These are phyloP conservation scores for Drosophila triauraria DNA, from an alignment of 1,140 invertebrate genomes.

Conservation along the genomic window DNA sequence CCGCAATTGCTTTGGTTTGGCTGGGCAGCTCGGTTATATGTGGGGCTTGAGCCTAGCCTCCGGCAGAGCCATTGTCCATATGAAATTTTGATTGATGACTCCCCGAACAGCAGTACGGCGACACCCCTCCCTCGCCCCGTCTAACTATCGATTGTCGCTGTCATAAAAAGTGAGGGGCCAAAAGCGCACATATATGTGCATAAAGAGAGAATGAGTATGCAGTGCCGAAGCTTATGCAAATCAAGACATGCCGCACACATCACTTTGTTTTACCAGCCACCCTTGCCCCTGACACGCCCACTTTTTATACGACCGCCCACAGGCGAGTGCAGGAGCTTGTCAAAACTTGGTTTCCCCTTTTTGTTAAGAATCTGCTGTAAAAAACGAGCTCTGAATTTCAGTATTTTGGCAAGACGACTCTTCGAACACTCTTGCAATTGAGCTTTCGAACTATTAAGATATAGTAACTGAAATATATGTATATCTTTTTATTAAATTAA, in stretches of 20 bases:
- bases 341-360: conserved; percentile 66
- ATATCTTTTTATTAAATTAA: background rate
- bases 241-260: conserved; percentile 79
- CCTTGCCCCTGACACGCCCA: background rate
- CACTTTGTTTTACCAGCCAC: conserved; percentile 62
- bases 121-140: background rate
- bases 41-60: conserved; percentile 11
- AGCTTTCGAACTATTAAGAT: background rate
- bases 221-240: conserved; percentile 73
- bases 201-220: conserved; percentile 37
- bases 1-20: conserved; percentile 37
- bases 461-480: background rate
- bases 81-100: conserved; percentile 79
- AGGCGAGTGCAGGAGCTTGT: conserved; percentile 49
- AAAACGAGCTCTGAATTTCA: conserved; percentile 19
- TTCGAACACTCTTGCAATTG: background rate
- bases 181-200: conserved; percentile 51
- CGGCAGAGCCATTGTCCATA: conserved; percentile 63
- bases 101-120: conserved; percentile 42
- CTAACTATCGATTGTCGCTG: conserved; percentile 78
- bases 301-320: conserved; percentile 5
- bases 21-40: background rate
- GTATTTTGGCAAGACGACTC: background rate
- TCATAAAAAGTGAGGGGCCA: conserved; percentile 66
- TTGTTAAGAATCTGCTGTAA: conserved; percentile 41